Base-by-base conservation (phyloP, 2,888 invertebrate genomes). In the Sphaerophoria rueppellii region DNA sequence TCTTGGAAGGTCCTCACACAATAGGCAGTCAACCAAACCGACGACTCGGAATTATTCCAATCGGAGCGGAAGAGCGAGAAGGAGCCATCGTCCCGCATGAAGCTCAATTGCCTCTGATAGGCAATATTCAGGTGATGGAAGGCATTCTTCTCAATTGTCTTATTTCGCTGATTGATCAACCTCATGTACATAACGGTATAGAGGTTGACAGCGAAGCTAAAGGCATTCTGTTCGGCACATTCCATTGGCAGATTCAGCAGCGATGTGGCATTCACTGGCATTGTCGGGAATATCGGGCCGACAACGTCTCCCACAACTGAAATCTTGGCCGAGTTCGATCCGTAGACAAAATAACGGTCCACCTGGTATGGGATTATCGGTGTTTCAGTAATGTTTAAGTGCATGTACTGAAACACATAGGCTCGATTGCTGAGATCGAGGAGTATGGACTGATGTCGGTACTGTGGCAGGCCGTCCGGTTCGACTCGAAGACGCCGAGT, bases 161-260 rank as follows among this genome's bases (percentile, higher is more conserved):
- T 93, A 91, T 96, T 96, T 24, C 96, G 93, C 89, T 97, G 97
- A 91, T 97, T 96, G 74, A 97, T 96, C 71, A 95, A 93, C 1
- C 97, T 93, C 95, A 98, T 96, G 92, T 97, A 98, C 88, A 96
- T 92, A 0, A 96, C 95, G 2, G 96, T 96, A 92, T 97, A 96
- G 93, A 98, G 94, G 92, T 97, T 98, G 9, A 96, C 96, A 0
- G 98, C 98, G 92, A 98, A 98, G 88, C 97, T 97, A 93, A 97
- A 98, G 94, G 98, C 96, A 90, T 96, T 97, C 91, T 97, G 97
- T 91, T 98, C 98, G 0, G 96, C 98, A 3, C 95, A 95, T 90
- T 96, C 96, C 96, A 96, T 96, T 0, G 96, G 96, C 86, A 96
- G 89, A 88, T 94, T 92, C 16, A 96, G 92, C 60, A 96, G 90